phyloP scores from a whole-genome alignment of 2,113 vertebrate genomes.

The Felis chaus region DNA sequence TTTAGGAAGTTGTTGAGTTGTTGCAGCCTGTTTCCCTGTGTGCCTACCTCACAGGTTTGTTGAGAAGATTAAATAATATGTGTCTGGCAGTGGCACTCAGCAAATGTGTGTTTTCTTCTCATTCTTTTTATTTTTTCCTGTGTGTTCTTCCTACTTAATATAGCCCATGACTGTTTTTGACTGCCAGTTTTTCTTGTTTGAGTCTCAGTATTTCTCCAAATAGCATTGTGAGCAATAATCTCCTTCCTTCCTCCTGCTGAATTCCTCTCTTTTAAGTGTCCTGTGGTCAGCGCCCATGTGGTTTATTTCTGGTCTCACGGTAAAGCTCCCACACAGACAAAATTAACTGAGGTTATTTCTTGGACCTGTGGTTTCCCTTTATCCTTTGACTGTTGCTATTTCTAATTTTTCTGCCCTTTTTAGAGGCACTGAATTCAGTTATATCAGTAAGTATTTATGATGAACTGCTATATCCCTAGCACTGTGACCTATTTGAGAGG shows the following conservation, averaged over 20 bases:
- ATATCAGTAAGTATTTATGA: not conserved
- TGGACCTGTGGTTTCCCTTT: slow-evolving; percentile 3
- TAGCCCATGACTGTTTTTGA: not conserved
- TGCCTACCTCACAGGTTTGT: not conserved
- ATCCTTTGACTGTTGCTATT: not conserved
- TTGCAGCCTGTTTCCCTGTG: not conserved
- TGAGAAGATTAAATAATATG: not conserved
- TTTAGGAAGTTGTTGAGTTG: not conserved
- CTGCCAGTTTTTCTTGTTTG: not conserved
- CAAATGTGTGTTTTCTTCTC: not conserved
- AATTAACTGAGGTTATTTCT: slow-evolving; percentile 15
- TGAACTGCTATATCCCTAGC: not conserved
- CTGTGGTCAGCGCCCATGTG: not conserved
- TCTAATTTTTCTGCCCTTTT: not conserved
- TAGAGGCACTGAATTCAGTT: not conserved
- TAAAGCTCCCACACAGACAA: not conserved
- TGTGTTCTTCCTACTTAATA: not conserved
- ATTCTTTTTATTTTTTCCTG: not conserved
- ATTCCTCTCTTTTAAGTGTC: not conserved
- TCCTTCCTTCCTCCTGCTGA: not conserved
- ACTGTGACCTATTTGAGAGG: not conserved
- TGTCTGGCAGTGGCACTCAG: not conserved
- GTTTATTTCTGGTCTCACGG: slow-evolving; percentile 7
- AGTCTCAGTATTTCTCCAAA: not conserved
- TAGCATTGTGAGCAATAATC: not conserved